These are phyloP conservation scores for Orchesella flavescens DNA, from an alignment of 2,888 invertebrate species.

Conservation along the genomic window DNA sequence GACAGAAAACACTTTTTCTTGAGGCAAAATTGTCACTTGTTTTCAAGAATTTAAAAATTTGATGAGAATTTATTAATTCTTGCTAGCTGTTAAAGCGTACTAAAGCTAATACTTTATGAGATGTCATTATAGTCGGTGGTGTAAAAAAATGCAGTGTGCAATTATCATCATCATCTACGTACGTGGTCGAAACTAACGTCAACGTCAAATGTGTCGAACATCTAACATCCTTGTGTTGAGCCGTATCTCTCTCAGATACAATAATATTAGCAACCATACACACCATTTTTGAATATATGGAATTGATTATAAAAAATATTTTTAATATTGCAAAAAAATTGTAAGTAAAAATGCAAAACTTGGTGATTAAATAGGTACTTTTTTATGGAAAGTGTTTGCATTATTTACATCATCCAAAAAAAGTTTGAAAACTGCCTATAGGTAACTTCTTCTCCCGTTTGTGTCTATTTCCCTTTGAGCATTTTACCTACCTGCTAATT, in stretches of 20 bases:
- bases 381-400: neutral
- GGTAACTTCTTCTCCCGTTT: neutral
- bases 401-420: neutral
- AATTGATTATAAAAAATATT: too few species aligned
- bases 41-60: slow-evolving; percentile 13
- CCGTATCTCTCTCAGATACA: too few species aligned
- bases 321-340: too few species aligned
- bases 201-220: too few species aligned
- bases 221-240: too few species aligned
- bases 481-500: slow-evolving; percentile 28
- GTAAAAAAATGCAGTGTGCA: slow-evolving; percentile 1
- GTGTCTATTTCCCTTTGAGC: neutral
- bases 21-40: neutral
- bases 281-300: too few species aligned
- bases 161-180: neutral
- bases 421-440: neutral
- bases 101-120: neutral
- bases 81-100: neutral
- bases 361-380: too few species aligned
- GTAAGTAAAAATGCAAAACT: too few species aligned
- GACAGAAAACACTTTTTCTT: neutral
- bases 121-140: neutral
- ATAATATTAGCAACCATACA: too few species aligned
- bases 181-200: too few species aligned
- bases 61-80: slow-evolving; percentile 17